Evolutionary conservation across 2,797 vertebrate species (phyloP).

Genomic region (Uromys caudimaculatus): DNA sequence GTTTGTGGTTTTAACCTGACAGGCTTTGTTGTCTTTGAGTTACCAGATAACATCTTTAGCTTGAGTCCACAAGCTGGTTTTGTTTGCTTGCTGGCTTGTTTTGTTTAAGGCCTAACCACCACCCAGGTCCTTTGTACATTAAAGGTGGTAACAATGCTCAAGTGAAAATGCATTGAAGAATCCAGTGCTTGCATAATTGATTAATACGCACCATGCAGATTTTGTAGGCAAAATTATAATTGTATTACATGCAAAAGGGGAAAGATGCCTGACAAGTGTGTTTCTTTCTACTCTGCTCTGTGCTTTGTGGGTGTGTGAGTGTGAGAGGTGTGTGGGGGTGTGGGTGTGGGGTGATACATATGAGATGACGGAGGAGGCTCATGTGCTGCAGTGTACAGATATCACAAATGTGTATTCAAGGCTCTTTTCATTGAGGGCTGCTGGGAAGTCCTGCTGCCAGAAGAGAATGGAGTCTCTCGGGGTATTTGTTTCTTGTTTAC

Average conservation of each 20-base stretch:
- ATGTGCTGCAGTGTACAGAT: not conserved
- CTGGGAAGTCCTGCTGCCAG: not conserved
- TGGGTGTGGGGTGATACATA: too few species aligned
- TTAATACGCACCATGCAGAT: not conserved
- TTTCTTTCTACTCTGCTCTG: not conserved
- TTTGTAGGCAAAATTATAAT: conserved; percentile 37
- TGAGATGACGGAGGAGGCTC: not conserved
- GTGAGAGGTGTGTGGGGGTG: not conserved
- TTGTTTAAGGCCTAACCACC: conserved; percentile 31
- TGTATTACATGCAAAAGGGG: conserved; percentile 24
- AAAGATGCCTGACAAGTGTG: not conserved
- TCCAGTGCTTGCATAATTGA: not conserved
- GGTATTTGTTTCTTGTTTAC: not conserved
- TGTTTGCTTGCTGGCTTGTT: conserved; percentile 57
- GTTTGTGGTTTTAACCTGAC: conserved; percentile 48
- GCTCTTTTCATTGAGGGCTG: not conserved
- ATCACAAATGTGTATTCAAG: not conserved
- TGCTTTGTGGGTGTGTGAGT: not conserved
- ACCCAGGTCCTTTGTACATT: conserved; percentile 43
- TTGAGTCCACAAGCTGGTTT: conserved; percentile 15
- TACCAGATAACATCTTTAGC: conserved; percentile 55
- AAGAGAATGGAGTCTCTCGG: not conserved
- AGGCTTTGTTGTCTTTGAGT: conserved; percentile 56
- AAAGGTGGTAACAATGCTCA: not conserved
- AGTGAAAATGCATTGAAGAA: conserved; percentile 48